Evolutionary conservation across 2,888 invertebrate species (phyloP).

Genomic region (Fragum sueziense): DNA sequence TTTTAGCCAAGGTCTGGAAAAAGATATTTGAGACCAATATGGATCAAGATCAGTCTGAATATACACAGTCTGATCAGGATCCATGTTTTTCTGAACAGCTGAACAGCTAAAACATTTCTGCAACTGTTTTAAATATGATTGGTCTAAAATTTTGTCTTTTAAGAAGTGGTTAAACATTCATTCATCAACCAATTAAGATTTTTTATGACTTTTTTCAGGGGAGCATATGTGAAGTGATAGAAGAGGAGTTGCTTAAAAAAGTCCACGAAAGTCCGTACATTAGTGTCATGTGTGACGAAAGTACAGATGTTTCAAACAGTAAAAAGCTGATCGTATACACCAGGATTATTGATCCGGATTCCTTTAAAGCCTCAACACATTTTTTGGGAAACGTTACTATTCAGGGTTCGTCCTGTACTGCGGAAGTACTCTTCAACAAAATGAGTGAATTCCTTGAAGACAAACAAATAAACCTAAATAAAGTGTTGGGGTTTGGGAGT

Average conservation of each 20-base stretch:
- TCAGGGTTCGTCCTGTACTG: conserved; percentile 6
- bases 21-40: no score
- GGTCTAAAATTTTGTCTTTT: no score
- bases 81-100: no score
- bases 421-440: conserved; percentile 11
- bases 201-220: not conserved
- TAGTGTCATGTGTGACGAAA: conserved; percentile 5
- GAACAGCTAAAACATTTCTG: no score
- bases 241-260: not conserved
- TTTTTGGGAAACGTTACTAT: conserved; percentile 32
- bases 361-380: conserved; percentile 4
- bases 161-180: no score
- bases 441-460: conserved; percentile 8
- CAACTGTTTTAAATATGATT: no score
- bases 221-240: not conserved
- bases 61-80: no score
- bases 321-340: conserved; percentile 5
- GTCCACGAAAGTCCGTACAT: not conserved
- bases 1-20: no score
- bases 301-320: conserved; percentile 10
- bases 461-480: not conserved
- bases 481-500: conserved; percentile 27
- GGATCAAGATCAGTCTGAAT: no score
- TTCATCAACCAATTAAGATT: not conserved
- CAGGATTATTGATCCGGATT: not conserved